Conservation (phyloP, 2,113 vertebrate species). For the Indri indri region DNA sequence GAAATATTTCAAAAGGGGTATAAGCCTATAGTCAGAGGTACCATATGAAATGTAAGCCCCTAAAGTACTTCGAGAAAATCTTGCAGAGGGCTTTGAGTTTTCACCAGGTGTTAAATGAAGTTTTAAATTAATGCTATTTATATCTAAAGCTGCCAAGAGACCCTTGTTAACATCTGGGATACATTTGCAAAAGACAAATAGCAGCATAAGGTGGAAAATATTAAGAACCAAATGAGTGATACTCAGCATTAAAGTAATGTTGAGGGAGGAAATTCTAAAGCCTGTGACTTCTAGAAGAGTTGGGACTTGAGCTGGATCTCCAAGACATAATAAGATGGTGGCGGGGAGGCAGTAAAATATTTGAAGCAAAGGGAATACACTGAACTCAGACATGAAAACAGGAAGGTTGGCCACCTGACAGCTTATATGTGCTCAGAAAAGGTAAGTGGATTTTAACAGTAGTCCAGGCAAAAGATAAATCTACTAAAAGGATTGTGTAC, state of each 20-base stretch:
- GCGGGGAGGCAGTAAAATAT: not conserved
- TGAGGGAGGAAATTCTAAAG: not conserved
- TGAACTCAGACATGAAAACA: not conserved
- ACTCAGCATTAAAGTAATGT: not conserved
- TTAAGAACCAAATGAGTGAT: not conserved
- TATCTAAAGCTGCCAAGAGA: conserved; percentile 35
- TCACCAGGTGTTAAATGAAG: conserved; percentile 7
- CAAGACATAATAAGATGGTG: not conserved
- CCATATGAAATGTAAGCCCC: not conserved
- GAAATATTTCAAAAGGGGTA: conserved; percentile 27
- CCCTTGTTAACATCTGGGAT: conserved; percentile 42
- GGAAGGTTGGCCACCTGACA: not conserved
- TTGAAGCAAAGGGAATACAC: not conserved
- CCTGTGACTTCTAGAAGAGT: not conserved
- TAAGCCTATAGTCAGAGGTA: not conserved
- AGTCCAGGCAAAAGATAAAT: not conserved
- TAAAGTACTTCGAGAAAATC: not conserved
- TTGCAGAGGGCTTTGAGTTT: not conserved
- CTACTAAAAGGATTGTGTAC: not conserved
- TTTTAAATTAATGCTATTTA: conserved; percentile 40
- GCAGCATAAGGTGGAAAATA: conserved; percentile 20
- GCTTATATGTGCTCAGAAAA: not conserved
- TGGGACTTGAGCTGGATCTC: not conserved
- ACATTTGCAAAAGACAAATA: conserved; percentile 48
- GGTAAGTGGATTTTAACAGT: not conserved